Evolutionary conservation across 2,888 invertebrate species (phyloP), one percentile per base, ranked within the genome.

Genomic region (Odiellus spinosus): DNA sequence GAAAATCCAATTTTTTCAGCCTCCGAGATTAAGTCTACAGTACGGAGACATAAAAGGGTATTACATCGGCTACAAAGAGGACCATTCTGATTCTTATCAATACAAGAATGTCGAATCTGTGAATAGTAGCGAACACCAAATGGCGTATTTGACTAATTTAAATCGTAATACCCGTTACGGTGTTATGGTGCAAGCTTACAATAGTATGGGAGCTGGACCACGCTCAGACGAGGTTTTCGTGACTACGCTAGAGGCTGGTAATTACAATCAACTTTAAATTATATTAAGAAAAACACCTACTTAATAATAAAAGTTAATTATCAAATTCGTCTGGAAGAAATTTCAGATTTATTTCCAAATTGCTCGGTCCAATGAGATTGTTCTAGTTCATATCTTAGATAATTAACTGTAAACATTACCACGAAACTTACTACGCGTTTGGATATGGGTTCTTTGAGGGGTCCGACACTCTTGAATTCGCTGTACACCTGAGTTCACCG

Each of bases 21-120:
- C 64, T 1, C 66, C 66, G 3, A 54, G 53, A 3, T 47, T 55
- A 6, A 60, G 61, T 6, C 49, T 61, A 40, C 58, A 59, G 41
- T 63, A 67, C 50, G 67, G 67, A 2, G 53, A 59, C 19, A 61
- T 67, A 32, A 53, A 59, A 11, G 66, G 66, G 3, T 67, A 67
- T 53, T 64, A 64, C 52, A 59, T 67, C 26, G 66, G 65, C 1
- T 66, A 65, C 55, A 63, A 62, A 40, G 18, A 38, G 38, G 38
- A 11, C 10, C 40, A 51, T 5, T 46, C 48, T 1, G 53, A 51
- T 1, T 49, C 53, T 4, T 56, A 49, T 33, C 55, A 54, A 33
- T 56, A 56, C 38, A 56, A 56, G 45, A 55, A 55, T 46, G 50
- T 55, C 3, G 56, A 54, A 46, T 43, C 54, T 1, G 46, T 46